phyloP scores from a whole-genome alignment of 1,140 invertebrate genomes.

The Euschistus heros region DNA sequence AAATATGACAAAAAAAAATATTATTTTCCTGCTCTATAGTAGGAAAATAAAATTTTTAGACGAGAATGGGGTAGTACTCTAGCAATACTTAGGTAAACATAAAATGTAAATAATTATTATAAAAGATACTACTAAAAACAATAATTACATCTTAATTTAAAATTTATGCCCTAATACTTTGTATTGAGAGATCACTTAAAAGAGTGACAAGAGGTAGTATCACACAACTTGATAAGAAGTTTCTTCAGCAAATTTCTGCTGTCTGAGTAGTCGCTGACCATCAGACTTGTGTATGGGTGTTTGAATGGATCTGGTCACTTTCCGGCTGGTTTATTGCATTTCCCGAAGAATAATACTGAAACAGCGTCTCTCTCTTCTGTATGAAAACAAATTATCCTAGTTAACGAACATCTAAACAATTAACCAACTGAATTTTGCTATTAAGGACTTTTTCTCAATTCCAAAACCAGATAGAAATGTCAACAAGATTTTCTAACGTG shows the following conservation, averaged over 20 bases:
- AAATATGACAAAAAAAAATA: neutral
- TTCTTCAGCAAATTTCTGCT: neutral
- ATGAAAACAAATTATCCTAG: constrained; percentile 9
- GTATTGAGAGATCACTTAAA: neutral
- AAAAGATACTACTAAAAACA: too few species aligned
- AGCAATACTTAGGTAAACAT: too few species aligned
- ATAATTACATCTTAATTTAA: too few species aligned
- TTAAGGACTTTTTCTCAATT: too few species aligned
- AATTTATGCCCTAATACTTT: too few species aligned
- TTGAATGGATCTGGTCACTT: constrained; percentile 60
- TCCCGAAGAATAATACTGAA: constrained; percentile 67
- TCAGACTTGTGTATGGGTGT: constrained; percentile 67
- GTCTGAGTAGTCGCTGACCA: constrained; percentile 25
- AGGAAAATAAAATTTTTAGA: neutral
- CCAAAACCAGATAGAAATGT: too few species aligned
- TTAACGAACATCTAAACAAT: too few species aligned
- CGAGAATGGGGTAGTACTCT: neutral
- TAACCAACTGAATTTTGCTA: too few species aligned
- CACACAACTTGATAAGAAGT: constrained; percentile 2
- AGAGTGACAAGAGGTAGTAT: constrained; percentile 7
- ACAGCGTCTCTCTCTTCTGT: constrained; percentile 32
- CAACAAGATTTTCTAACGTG: too few species aligned
- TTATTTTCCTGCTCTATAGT: neutral
- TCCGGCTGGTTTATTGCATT: constrained; percentile 56
- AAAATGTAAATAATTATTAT: too few species aligned